Evolutionary conservation across 2,888 invertebrate genomes (phyloP).

Genomic region (Nomada goodeniana): DNA sequence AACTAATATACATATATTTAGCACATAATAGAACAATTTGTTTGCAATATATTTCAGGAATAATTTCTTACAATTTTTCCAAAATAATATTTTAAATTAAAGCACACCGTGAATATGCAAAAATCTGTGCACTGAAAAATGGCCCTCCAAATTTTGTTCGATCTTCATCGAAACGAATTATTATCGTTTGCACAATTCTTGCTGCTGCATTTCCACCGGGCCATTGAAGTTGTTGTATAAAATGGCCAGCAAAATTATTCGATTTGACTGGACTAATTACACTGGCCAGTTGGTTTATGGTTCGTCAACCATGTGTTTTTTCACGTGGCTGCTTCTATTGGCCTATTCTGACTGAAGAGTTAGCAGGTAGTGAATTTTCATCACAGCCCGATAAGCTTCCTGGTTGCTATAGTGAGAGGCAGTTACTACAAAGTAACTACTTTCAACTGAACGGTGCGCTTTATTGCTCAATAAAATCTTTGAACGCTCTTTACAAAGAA

Average conservation of each 20-base stretch:
- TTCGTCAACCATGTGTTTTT: conserved; percentile 64
- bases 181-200: no score
- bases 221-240: background rate
- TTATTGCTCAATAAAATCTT: conserved; percentile 53
- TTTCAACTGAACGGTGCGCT: conserved; percentile 47
- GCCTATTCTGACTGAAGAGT: conserved; percentile 63
- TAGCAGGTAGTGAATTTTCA: conserved; percentile 56
- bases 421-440: conserved; percentile 62
- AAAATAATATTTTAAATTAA: no score
- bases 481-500: conserved; percentile 33
- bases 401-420: conserved; percentile 50
- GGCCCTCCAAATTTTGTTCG: no score
- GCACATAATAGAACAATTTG: no score
- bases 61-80: no score
- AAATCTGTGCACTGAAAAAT: no score
- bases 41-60: no score
- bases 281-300: conserved; percentile 58
- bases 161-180: no score
- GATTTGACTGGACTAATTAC: conserved; percentile 37
- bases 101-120: no score
- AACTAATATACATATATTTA: no score
- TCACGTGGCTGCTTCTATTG: conserved; percentile 67
- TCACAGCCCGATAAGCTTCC: conserved; percentile 67
- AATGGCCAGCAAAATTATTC: background rate
- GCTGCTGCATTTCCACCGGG: no score